phyloP scores from a whole-genome alignment of 2,888 invertebrate genomes.

The Spodoptera picta region DNA sequence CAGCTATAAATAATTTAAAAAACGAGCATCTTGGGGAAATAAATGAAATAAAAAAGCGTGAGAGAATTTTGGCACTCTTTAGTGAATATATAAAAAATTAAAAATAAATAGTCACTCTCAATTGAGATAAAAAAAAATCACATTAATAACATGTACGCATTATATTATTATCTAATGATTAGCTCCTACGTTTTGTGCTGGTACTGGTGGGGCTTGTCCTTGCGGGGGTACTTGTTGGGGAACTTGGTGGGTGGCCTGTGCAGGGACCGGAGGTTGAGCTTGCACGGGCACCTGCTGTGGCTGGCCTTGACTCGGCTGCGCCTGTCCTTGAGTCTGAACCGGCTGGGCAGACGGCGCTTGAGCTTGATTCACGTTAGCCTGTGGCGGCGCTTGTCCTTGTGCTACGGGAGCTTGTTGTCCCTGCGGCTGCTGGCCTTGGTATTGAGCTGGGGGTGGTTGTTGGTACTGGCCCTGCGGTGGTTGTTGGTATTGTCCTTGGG shows the following conservation, averaged over 20 bases:
- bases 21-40: slow-evolving; percentile 44
- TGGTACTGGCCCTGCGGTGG: slow-evolving; percentile 48
- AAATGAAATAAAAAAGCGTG: slow-evolving; percentile 51
- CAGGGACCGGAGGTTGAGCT: slow-evolving; percentile 33
- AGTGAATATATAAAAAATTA: slow-evolving; percentile 43
- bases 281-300: slow-evolving; percentile 16
- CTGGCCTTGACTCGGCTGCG: slow-evolving; percentile 35
- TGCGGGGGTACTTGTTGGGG: too few species aligned
- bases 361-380: slow-evolving; percentile 44
- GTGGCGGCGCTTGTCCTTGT: slow-evolving; percentile 43
- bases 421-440: slow-evolving; percentile 44
- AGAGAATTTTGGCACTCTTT: slow-evolving; percentile 62
- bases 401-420: slow-evolving; percentile 59
- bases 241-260: too few species aligned
- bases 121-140: slow-evolving; percentile 20
- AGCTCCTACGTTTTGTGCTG: slow-evolving; percentile 32
- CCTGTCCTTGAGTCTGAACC: slow-evolving; percentile 49
- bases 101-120: slow-evolving; percentile 33
- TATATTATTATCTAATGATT: slow-evolving; percentile 33
- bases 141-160: slow-evolving; percentile 5
- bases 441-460: slow-evolving; percentile 57
- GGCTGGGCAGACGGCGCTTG: slow-evolving; percentile 41
- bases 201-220: slow-evolving; percentile 26
- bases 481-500: slow-evolving; percentile 50
- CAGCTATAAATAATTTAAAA: slow-evolving; percentile 38